Evolutionary conservation across 2,888 invertebrate species (phyloP).

Genomic region (Amblyjoppa fuscipennis): DNA sequence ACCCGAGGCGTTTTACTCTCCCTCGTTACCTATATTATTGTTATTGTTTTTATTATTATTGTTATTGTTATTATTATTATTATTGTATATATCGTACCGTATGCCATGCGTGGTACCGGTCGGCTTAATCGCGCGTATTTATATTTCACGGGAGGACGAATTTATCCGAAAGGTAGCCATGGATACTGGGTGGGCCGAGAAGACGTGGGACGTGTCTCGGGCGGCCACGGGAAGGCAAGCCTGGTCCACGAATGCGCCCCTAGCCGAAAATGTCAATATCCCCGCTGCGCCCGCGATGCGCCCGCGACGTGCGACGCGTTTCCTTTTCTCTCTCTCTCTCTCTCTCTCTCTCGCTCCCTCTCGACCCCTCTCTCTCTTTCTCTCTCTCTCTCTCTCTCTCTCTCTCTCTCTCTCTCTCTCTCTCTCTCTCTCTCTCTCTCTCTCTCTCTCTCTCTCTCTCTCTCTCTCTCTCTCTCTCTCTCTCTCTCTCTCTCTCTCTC

Average conservation of each 20-base stretch:
- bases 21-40: neutral
- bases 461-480: conserved; percentile 30
- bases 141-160: conserved; percentile 35
- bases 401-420: conserved; percentile 24
- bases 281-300: conserved; percentile 79
- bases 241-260: conserved; percentile 80
- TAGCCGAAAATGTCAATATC: conserved; percentile 84
- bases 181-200: conserved; percentile 55
- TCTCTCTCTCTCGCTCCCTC: conserved; percentile 24
- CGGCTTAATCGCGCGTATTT: conserved; percentile 20
- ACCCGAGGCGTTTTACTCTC: neutral
- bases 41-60: conserved; percentile 18
- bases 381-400: conserved; percentile 20
- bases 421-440: conserved; percentile 21
- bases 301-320: conserved; percentile 72
- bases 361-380: conserved; percentile 13
- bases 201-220: conserved; percentile 52
- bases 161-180: conserved; percentile 68
- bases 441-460: conserved; percentile 11
- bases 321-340: conserved; percentile 50
- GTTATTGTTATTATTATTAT: conserved; percentile 28
- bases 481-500: conserved; percentile 14
- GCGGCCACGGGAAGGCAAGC: conserved; percentile 63
- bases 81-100: conserved; percentile 51
- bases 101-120: conserved; percentile 11